Evolutionary conservation across 1,140 invertebrate genomes (phyloP), one percentile per base, ranked within the genome.

Genomic region (Tachypleus tridentatus): DNA sequence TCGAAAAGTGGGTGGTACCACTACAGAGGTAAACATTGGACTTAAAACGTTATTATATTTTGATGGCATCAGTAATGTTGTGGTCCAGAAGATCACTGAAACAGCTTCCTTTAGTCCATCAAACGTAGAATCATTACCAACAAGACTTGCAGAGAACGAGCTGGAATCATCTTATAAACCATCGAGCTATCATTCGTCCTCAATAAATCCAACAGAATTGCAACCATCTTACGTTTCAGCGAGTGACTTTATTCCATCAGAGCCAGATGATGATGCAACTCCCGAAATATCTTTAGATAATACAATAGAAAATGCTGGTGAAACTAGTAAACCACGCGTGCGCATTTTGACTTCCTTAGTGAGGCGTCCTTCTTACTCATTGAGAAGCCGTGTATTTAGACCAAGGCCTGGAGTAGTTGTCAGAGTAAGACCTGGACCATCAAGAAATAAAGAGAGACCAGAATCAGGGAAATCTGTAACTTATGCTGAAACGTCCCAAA

Each of bases 1-100:
- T 49, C 68, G 74, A 49, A 67, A 73, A 49, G 29, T 69, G n/a
- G 67, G 71, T 51, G 72, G 72, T 5, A 65, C 72, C n/a, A 75
- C 75, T 3, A 75, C 75, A 5, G 70, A 73, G 63, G 72, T 76
- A 8, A 76, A 76, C 68, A 64, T 77, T 5, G 72, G 72, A 10
- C 70, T 76, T 5, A 71, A 71, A 50, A 75, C 73, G 4, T 64
- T 75, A 6, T 65, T 75, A 29, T 69, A 73, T 56, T 66, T 76
- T 10, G 72, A 72, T 60, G 69, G 70, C 51, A 51, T 72, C 3
- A 61, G 47, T 8, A 71, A 72, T 61, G 65, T 64, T 49, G 57
- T 75, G 72, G 68, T 79, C 70, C 73, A 79, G 87, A 58, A 63
- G 7, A 49, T 49, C 9, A 6, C 63, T 4, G 61, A 67, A 10